Evolutionary conservation across 2,888 invertebrate species (phyloP).

Genomic region (Harpagoxenus sublaevis): DNA sequence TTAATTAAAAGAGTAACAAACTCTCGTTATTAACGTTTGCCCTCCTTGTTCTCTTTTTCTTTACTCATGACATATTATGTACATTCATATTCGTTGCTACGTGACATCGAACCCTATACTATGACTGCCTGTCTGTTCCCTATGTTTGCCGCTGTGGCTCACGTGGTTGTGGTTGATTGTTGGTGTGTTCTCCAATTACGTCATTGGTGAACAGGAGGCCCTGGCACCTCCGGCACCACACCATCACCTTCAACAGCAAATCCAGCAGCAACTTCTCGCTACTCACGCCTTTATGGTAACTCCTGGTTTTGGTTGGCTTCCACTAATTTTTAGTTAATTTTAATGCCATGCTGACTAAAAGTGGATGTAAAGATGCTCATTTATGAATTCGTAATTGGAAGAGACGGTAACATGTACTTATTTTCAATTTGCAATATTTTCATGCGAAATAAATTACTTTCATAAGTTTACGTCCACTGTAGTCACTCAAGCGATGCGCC

Average conservation of each 20-base stretch:
- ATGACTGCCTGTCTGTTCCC: constrained; percentile 86
- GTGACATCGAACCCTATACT: constrained; percentile 83
- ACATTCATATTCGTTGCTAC: constrained; percentile 80
- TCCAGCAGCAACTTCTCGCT: constrained; percentile 87
- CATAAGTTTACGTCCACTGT: constrained; percentile 45
- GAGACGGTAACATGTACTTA: not conserved
- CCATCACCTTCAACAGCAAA: constrained; percentile 86
- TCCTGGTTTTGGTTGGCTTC: constrained; percentile 86
- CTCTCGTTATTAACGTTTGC: constrained; percentile 65
- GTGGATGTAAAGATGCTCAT: constrained; percentile 38
- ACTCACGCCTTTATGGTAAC: constrained; percentile 87
- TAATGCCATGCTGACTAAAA: constrained; percentile 53
- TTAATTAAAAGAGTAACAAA: constrained; percentile 19
- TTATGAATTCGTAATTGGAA: not conserved
- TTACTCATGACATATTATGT: constrained; percentile 69
- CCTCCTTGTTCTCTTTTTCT: constrained; percentile 57
- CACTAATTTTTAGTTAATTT: constrained; percentile 83
- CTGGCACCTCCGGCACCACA: constrained; percentile 85
- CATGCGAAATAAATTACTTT: not conserved
- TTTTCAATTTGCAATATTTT: not conserved
- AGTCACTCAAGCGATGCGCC: constrained; percentile 66
- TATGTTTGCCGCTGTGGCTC: constrained; percentile 86
- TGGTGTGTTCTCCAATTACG: constrained; percentile 86
- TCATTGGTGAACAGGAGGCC: constrained; percentile 86
- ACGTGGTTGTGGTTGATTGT: constrained; percentile 87